Evolutionary conservation across 2,113 vertebrate species (phyloP), one percentile per base, ranked within the genome.

Genomic region (Atherinomorus stipes): DNA sequence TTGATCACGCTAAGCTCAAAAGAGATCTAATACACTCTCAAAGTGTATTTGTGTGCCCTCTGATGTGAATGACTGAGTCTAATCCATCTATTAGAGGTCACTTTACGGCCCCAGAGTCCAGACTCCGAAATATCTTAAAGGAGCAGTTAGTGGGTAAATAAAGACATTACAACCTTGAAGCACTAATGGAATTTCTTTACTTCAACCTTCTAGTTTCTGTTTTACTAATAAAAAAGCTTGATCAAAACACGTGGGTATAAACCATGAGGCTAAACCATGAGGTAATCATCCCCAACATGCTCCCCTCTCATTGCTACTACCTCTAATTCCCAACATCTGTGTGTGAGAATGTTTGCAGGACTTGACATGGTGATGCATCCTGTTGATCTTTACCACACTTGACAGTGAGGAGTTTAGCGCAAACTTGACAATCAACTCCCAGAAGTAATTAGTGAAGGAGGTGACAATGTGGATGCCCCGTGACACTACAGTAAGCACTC

Each of bases 1-100:
- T 89, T 91, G 87, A 91, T 93, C 85, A 90, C 3, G 49, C 85
- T 84, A 87, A 87, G 87, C 90, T 76, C 83, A 61, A 53, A 67
- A 74, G 84, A 83, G 84, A 87, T 83, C 85, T 84, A 83, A 88
- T 82, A 62, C 21, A 25, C 74, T 85, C 79, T 64, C 70, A 54
- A 63, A 84, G 80, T 85, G 59, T 86, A 60, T 87, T 81, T 78
- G 71, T 69, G 59, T 40, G 21, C 68, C 57, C 79, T 88, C 83
- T 71, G 74, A 85, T 84, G 85, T 80, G 68, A 84, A 76, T 59
- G 76, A 81, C 71, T 83, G 64, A 11, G 59, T 56, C 60, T 87
- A 80, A 91, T 91, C 79, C 74, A 11, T 80, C 76, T 80, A 84
- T 87, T 91, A 82, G 74, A 68, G 76, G 86, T 88, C 90, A 75